phyloP scores from a whole-genome alignment of 2,113 vertebrate species.

The Muscicapa adusta region DNA sequence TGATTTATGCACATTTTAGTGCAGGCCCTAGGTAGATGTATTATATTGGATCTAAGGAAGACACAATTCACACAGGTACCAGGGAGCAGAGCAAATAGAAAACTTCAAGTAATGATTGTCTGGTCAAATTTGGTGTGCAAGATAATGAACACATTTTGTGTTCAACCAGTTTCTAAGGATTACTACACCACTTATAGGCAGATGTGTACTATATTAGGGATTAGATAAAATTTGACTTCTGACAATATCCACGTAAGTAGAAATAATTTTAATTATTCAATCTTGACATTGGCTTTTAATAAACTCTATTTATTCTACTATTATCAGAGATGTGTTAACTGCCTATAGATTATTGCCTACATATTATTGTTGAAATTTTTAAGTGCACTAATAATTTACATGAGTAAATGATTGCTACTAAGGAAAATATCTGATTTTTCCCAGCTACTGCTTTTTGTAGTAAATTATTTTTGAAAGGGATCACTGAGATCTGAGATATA shows the following conservation, averaged over 20 bases:
- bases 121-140: neutral
- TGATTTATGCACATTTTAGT: neutral
- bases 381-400: neutral
- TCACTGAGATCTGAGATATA: constrained; percentile 18
- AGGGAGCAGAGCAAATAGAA: neutral
- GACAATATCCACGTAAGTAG: neutral
- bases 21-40: neutral
- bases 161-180: neutral
- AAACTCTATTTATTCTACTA: neutral
- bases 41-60: neutral
- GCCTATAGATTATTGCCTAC: neutral
- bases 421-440: neutral
- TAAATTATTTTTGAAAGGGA: constrained; percentile 1
- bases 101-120: neutral
- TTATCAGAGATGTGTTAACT: neutral
- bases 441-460: neutral
- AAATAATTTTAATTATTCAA: neutral
- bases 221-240: neutral
- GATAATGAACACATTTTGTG: neutral
- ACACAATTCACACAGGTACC: neutral
- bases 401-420: neutral
- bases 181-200: neutral
- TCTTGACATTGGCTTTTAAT: neutral
- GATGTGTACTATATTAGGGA: neutral
- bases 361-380: neutral